Base-by-base conservation (phyloP, 2,888 invertebrate genomes). In the Itoplectis maculator region DNA sequence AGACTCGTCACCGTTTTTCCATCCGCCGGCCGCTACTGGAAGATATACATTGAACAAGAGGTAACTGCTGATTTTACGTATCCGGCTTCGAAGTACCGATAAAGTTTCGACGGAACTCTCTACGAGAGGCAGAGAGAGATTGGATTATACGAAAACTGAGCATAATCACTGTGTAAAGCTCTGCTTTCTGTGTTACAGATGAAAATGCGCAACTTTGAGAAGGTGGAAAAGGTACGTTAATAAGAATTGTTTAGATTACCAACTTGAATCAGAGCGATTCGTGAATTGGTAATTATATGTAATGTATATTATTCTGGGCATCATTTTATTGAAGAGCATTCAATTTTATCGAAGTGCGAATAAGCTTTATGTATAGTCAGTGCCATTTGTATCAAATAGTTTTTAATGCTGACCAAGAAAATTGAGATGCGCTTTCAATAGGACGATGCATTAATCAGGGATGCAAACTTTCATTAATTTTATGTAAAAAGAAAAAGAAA, bases 1-100 rank as follows among this genome's bases (percentile, higher is more conserved):
- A 97, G 97, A 88, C 94, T 99, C n/a, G 97, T 99, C 0, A 94
- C 95, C 0, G 97, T 98, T 6, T 99, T 99, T 91, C 99, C 99
- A 0, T 98, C 98, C 45, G 97, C 99, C 5, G 99, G 99, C 1
- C 95, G 99, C 79, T 99, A 97, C 92, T 99, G 99, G 99, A 98
- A 99, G 94, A 97, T 99, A 88, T 99, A 98, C 93, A 99, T 99
- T 88, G 99, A 99, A 92, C 98, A 98, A 94, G 99, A 99, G 96
- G 97, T 97, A 93, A 77, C 61, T 68, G 8, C 13, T 15, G 49
- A 9, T n/a, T 5, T 29, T 29, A 5, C 29, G 5, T 29, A 29
- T 5, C 5, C 29, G 5, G 5, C 29, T 29, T 29, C 29, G 5
- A 29, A 3, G 29, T 29, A 29, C 5, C 5, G 29, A 5, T 5